Evolutionary conservation across 1,140 invertebrate species (phyloP), one percentile per base, ranked within the genome.

Genomic region (Mizuhopecten yessoensis): DNA sequence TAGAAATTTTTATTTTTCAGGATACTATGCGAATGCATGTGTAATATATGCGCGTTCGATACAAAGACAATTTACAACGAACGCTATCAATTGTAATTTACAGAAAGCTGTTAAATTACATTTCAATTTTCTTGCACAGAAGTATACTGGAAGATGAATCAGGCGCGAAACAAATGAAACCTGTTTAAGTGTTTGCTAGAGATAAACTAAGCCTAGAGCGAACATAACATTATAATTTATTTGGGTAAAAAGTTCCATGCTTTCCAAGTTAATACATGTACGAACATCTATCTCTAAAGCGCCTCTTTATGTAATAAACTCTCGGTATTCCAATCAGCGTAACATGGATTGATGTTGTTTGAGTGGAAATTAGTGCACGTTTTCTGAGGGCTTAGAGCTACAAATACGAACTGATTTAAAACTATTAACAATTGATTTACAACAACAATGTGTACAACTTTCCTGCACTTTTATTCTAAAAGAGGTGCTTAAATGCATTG

Each of bases 41-140:
- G n/a, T n/a, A n/a, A n/a, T n/a, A n/a, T n/a, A 75, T 75, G 57
- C 57, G 17, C n/a, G n/a, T 75, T 75, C 11, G 57, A 75, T 75
- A 75, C 17, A 0, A 0, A 3, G 5, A 29, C 29, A 75, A 75
- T 29, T 75, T 29, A n/a, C 9, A 29, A 0, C n/a, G 29, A 29
- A 0, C 57, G 11, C n/a, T 75, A 3, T 75, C 57, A 75, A 29
- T 29, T 7, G 0, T 29, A 75, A 3, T 75, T 75, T 75, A 29
- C 57, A 75, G 57, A n/a, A 75, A 75, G 17, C n/a, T 29, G 5
- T n/a, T 29, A 75, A 75, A 75, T 23, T 29, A n/a, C 57, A 29
- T 29, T 75, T 75, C n/a, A 2, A 11, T 29, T 75, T 5, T 29
- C 23, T n/a, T 7, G 23, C 57, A 3, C 57, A 5, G 57, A 75